phyloP scores from a whole-genome alignment of 2,888 invertebrate genomes.

The Epinotia demarniana region DNA sequence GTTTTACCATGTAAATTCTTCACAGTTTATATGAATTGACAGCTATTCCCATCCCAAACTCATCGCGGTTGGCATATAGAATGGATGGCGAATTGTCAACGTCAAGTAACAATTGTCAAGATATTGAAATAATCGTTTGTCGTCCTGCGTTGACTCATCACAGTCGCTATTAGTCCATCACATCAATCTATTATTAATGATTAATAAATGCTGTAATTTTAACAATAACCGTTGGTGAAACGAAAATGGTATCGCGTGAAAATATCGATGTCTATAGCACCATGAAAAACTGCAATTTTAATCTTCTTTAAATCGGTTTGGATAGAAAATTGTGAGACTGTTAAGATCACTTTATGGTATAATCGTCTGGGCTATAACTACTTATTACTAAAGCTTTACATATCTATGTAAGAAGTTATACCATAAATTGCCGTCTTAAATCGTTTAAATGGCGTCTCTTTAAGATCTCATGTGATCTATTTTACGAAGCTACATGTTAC shows the following conservation, averaged over 20 bases:
- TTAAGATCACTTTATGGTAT: conserved; percentile 1
- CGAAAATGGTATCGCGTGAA: conserved; percentile 9
- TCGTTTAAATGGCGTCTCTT: neutral
- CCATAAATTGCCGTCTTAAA: neutral
- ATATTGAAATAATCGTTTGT: neutral
- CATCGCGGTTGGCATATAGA: neutral
- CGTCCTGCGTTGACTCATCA: conserved; percentile 8
- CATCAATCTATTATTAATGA: conserved; percentile 19
- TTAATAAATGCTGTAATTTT: conserved; percentile 24
- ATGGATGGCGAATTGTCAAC: neutral
- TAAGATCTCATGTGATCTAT: neutral
- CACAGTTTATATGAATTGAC: no score
- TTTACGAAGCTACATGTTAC: no score
- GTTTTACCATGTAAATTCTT: no score
- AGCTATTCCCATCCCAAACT: no score
- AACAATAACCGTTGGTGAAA: conserved; percentile 20
- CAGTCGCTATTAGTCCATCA: conserved; percentile 16
- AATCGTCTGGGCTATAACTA: neutral
- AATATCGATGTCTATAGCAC: conserved; percentile 20
- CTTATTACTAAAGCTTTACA: neutral
- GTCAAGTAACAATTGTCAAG: neutral
- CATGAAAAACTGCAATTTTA: neutral
- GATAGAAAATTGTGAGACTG: neutral
- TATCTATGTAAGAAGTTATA: neutral
- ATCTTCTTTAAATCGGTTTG: neutral